Conservation (phyloP, 1,140 invertebrate genomes). For the Neotoxoptera formosana region DNA sequence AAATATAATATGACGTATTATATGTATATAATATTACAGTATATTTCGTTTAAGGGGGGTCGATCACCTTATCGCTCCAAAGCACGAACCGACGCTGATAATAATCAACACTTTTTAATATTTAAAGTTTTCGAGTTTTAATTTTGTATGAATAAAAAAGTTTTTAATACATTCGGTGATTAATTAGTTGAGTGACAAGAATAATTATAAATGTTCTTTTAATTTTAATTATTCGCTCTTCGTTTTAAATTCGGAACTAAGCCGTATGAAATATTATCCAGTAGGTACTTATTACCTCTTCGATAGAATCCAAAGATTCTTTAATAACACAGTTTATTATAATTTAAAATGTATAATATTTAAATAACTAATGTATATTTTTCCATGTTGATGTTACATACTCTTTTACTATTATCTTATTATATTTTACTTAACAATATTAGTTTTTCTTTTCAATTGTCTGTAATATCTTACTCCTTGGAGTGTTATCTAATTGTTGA, state of each 20-base stretch:
- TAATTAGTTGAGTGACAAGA: conserved; percentile 33
- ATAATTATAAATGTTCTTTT: conserved; percentile 33
- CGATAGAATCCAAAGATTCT: not conserved
- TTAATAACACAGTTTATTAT: not conserved
- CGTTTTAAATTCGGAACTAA: not conserved
- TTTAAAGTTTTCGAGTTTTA: conserved; percentile 35
- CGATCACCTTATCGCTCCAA: not conserved
- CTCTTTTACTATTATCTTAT: too few species aligned
- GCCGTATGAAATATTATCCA: not conserved
- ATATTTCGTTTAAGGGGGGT: not conserved
- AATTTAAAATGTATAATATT: too few species aligned
- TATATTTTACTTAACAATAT: too few species aligned
- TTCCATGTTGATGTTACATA: too few species aligned
- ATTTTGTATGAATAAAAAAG: not conserved
- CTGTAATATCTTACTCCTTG: too few species aligned
- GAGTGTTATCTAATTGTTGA: too few species aligned
- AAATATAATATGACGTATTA: not conserved
- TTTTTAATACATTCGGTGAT: conserved; percentile 32
- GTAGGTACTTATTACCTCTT: too few species aligned
- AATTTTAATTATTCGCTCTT: conserved; percentile 23
- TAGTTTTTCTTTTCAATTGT: too few species aligned
- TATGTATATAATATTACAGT: not conserved
- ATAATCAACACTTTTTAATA: conserved; percentile 32
- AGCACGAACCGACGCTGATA: not conserved
- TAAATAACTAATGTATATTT: not conserved